A percentile compares a stretch with the other conserved stretches of the same genome.
phyloP scores from a whole-genome alignment of 1,140 invertebrate genomes.

The Drosophila dunni region DNA sequence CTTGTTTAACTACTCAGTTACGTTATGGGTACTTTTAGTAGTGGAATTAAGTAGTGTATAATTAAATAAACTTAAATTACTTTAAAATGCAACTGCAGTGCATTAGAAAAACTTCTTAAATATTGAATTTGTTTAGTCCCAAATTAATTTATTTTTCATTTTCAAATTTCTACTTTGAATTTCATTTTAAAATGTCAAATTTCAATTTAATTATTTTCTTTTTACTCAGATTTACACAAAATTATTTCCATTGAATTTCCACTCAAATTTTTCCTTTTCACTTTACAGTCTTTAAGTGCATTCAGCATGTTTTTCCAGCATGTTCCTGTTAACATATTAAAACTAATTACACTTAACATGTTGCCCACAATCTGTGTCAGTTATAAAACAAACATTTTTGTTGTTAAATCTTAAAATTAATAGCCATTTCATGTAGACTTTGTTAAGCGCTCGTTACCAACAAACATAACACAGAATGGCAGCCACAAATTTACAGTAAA shows the following conservation, averaged over 20 bases:
- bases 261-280: not conserved
- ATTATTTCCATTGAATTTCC: too few relatives aligned
- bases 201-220: not conserved
- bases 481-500: constrained; percentile 66
- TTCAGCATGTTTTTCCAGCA: not conserved
- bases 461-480: constrained; percentile 32
- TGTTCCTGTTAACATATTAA: constrained; percentile 9
- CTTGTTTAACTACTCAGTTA: too few relatives aligned
- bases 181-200: too few relatives aligned
- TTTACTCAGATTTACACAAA: not conserved
- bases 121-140: too few relatives aligned
- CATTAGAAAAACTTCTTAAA: too few relatives aligned
- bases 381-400: constrained; percentile 33
- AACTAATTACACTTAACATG: constrained; percentile 12
- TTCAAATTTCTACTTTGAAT: too few relatives aligned
- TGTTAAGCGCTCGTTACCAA: constrained; percentile 30
- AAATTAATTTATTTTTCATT: too few relatives aligned
- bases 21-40: too few relatives aligned
- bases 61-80: too few relatives aligned
- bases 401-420: constrained; percentile 69
- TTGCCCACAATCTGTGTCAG: constrained; percentile 25
- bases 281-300: not conserved
- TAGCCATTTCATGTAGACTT: constrained; percentile 65
- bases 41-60: too few relatives aligned
- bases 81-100: too few relatives aligned